phyloP scores from a whole-genome alignment of 2,797 vertebrate species.

The Peromyscus nudipes region DNA sequence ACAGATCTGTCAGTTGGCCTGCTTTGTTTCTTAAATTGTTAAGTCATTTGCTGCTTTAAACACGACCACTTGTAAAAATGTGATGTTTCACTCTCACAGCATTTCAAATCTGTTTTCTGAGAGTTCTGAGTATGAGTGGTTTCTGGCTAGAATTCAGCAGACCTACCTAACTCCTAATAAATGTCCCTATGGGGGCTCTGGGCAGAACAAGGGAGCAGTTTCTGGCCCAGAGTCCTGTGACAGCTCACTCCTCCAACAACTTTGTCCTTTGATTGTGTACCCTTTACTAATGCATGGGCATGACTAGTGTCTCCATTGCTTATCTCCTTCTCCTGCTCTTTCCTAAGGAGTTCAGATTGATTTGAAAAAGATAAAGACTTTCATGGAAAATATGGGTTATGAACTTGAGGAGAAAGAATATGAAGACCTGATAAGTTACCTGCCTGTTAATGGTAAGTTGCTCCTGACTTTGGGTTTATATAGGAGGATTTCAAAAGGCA shows the following conservation, averaged over 20 bases:
- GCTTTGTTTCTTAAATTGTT: not conserved
- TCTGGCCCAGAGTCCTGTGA: not conserved
- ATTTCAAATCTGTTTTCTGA: not conserved
- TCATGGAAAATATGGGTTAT: constrained; percentile 57
- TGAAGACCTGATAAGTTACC: not conserved
- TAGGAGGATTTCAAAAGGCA: constrained; percentile 38
- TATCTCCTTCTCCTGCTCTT: constrained; percentile 11
- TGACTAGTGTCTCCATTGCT: not conserved
- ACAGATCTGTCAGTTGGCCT: not conserved
- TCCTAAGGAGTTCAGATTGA: constrained; percentile 54
- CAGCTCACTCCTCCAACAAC: not conserved
- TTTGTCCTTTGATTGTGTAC: constrained; percentile 1
- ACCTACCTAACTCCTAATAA: not conserved
- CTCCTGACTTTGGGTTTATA: not conserved
- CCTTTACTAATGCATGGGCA: not conserved
- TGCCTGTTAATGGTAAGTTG: constrained; percentile 35
- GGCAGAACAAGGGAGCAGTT: not conserved
- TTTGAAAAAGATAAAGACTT: not conserved
- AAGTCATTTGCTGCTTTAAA: not conserved
- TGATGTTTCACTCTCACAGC: not conserved
- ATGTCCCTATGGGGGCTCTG: not conserved
- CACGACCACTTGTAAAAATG: not conserved
- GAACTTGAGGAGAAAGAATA: constrained; percentile 24
- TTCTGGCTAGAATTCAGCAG: constrained; percentile 33
- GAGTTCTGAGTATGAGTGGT: not conserved